These are phyloP conservation scores for Gila robusta DNA, from an alignment of 2,797 vertebrate genomes.

Conservation along the genomic window DNA sequence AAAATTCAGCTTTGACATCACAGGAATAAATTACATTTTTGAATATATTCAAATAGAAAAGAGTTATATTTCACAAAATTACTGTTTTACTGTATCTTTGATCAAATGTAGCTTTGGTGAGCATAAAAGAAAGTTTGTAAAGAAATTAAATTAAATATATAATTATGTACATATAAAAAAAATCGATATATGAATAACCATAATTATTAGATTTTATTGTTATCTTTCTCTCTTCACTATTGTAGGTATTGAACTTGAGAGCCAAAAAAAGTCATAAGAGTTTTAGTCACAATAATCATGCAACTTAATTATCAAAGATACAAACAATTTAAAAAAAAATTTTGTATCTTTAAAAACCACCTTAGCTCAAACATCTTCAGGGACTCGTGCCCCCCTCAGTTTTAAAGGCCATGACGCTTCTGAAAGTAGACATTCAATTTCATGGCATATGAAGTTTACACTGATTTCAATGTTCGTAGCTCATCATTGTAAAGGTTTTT, in stretches of 20 bases:
- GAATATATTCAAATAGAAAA: too few species aligned
- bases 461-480: constrained; percentile 16
- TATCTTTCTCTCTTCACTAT: background rate
- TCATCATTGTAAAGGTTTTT: constrained; percentile 34
- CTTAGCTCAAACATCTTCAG: background rate
- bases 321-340: background rate
- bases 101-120: background rate
- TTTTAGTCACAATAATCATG: background rate
- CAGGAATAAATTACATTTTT: too few species aligned
- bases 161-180: background rate
- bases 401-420: constrained; percentile 11
- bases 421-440: constrained; percentile 26
- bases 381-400: background rate
- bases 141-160: background rate
- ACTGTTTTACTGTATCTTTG: background rate
- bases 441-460: constrained; percentile 36
- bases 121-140: background rate
- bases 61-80: too few species aligned
- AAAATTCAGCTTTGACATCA: too few species aligned
- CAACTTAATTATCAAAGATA: background rate
- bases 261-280: background rate
- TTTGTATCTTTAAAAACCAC: background rate
- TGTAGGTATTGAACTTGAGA: background rate
- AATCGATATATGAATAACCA: background rate
- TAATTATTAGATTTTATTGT: background rate